Conservation (phyloP, 2,113 vertebrate genomes). For the Cavia porcellus region DNA sequence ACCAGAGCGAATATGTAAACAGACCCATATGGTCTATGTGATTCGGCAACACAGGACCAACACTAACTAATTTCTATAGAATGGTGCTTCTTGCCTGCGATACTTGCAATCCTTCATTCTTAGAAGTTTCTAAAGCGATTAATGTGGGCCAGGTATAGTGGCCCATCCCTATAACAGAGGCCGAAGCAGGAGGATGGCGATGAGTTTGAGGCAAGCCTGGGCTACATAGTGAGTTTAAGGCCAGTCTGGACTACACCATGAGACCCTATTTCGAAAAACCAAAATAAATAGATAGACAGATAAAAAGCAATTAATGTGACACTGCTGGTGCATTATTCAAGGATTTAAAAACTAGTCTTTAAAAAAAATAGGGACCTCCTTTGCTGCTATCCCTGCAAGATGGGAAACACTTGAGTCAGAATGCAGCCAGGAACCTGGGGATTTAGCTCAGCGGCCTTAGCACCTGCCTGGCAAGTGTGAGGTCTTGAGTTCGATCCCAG, state of each 20-base stretch:
- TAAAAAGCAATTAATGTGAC: neutral
- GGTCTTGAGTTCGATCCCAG: no score
- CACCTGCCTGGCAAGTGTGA: no score
- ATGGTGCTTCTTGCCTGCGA: neutral
- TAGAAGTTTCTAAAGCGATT: neutral
- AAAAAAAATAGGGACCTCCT: neutral
- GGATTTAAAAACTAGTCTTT: neutral
- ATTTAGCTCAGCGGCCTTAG: no score
- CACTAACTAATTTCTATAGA: slow-evolving; percentile 11
- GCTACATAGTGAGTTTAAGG: neutral
- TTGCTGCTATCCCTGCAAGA: neutral
- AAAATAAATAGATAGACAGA: neutral
- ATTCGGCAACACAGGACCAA: neutral
- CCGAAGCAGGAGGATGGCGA: neutral
- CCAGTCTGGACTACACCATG: neutral
- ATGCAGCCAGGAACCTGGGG: neutral
- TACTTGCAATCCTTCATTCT: neutral
- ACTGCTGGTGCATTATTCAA: neutral
- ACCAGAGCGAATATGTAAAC: neutral
- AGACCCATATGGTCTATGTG: neutral
- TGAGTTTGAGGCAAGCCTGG: neutral
- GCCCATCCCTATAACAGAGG: neutral
- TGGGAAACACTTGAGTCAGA: neutral
- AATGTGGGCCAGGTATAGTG: neutral
- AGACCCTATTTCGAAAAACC: neutral